Conservation (phyloP, 2,888 invertebrate genomes). For the Dynastes maya region DNA sequence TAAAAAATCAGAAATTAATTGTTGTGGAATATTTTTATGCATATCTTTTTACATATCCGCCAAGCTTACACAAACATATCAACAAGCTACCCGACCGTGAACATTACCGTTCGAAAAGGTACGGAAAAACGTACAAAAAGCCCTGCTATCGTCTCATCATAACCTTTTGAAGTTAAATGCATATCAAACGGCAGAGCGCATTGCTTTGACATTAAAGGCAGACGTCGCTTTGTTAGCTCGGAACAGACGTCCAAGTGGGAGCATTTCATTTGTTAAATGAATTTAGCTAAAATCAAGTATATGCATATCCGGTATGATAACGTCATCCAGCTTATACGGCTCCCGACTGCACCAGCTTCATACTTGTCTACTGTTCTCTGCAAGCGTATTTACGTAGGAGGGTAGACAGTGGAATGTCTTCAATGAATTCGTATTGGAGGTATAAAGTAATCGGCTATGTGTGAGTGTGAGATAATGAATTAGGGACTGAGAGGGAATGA, state of each 20-base stretch:
- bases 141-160: slow-evolving; percentile 38
- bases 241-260: slow-evolving; percentile 40
- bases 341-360: neutral
- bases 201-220: slow-evolving; percentile 46
- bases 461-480: too few relatives aligned
- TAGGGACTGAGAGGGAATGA: too few relatives aligned
- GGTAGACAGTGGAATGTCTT: too few relatives aligned
- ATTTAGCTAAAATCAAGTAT: slow-evolving; percentile 41
- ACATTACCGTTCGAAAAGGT: slow-evolving; percentile 1
- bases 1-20: too few relatives aligned
- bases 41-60: neutral
- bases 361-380: neutral
- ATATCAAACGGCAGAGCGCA: slow-evolving; percentile 41
- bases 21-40: neutral
- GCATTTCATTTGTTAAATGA: slow-evolving; percentile 43
- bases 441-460: too few relatives aligned
- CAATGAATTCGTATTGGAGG: too few relatives aligned
- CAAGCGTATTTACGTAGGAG: neutral
- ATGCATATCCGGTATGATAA: slow-evolving; percentile 8
- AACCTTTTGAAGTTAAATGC: slow-evolving; percentile 45
- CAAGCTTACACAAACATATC: slow-evolving; percentile 12
- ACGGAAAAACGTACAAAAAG: slow-evolving; percentile 32
- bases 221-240: slow-evolving; percentile 31
- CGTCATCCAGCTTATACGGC: neutral
- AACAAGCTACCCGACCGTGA: slow-evolving; percentile 11